Evolutionary conservation across 1,140 invertebrate genomes (phyloP), one percentile per base, ranked within the genome.

Genomic region (Drosophila nasuta): DNA sequence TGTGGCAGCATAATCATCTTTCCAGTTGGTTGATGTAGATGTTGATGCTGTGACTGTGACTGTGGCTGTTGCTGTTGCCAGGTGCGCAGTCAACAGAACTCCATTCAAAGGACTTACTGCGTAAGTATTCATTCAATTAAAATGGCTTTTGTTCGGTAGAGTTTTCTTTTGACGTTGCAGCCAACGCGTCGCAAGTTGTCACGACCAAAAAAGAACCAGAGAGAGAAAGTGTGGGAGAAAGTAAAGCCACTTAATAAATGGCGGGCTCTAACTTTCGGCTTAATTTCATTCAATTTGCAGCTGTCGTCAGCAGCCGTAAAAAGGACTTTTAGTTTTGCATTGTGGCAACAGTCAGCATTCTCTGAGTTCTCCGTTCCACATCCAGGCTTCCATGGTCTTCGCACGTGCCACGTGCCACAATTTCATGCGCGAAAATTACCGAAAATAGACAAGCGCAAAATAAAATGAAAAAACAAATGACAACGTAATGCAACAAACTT

Each of bases 301-400:
- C 83, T 88, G 77, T 88, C 83, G 83, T 81, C 83, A 83, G 85
- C 83, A 88, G 83, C 85, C 80, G 77, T 88, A 88, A 88, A 88
- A 83, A 72, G 77, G 85, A 62, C 69, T 88, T 88, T 88, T 88
- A 88, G 77, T 88, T 87, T 88, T 72, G 83, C 85, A 81, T 87
- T 77, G 51, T 68, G 79, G 75, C 75, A 56, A 64, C 11, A 67
- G 48, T 82, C 75, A 38, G 58, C 63, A 58, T 48, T 38, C 51
- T 51, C 7, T 20, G 51, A 25, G 20, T 25, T 25, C 20, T 25
- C 20, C 20, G 20, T 25, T 25, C 20, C 20, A 25, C 4, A 25
- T 25, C 20, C 20, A 4, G 20, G 3, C 20, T 25, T 25, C 57
- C 43, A 30, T 28, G 46, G 49, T 49, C 35, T 25, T 11, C 38